These are phyloP conservation scores for Semnopithecus entellus DNA, from an alignment of 2,113 vertebrate genomes.

Conservation along the genomic window DNA sequence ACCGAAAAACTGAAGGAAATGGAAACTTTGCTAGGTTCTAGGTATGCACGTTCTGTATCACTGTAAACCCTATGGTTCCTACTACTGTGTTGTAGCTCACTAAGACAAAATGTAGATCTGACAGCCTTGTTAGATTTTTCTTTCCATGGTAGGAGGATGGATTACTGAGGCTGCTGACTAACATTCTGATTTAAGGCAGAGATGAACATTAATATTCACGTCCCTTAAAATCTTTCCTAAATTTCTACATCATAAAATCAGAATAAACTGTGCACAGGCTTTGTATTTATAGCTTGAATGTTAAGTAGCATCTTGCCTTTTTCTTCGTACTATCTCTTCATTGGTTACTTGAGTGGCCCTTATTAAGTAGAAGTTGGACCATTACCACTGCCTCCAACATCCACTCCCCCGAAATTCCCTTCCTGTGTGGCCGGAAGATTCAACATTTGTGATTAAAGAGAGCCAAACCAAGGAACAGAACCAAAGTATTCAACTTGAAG, in stretches of 20 bases:
- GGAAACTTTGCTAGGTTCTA: background rate
- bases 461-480: background rate
- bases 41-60: background rate
- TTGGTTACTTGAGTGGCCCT: background rate
- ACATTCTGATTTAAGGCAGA: background rate
- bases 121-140: background rate
- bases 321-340: background rate
- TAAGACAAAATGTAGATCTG: background rate
- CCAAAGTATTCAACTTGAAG: background rate
- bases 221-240: background rate
- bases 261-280: background rate
- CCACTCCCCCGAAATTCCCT: background rate
- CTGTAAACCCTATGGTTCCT: background rate
- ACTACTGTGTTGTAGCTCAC: background rate
- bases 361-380: background rate
- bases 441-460: background rate
- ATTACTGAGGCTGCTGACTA: background rate
- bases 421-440: background rate
- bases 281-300: background rate
- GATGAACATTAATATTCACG: background rate
- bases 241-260: background rate
- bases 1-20: background rate
- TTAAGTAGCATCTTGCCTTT: background rate
- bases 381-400: rapidly evolving
- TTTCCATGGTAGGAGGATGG: background rate